Evolutionary conservation across 1,140 invertebrate genomes (phyloP).

Genomic region (Centruroides sculpturatus): DNA sequence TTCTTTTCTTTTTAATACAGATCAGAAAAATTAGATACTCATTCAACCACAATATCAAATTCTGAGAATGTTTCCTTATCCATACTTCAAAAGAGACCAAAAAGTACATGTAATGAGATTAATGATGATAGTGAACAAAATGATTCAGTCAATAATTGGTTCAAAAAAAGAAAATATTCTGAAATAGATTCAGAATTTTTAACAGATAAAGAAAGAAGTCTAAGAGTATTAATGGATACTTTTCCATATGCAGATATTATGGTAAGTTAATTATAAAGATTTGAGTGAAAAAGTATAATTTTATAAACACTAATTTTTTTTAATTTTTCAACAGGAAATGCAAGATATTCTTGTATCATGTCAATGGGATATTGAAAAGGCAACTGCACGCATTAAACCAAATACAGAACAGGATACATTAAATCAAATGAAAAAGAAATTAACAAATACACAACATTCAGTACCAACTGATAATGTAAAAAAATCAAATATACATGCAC

Average conservation of each 20-base stretch:
- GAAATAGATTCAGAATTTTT: slow-evolving; percentile 4
- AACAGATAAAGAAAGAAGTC: slow-evolving; percentile 3
- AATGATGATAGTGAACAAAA: too few species aligned
- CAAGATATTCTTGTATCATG: slow-evolving; percentile 13
- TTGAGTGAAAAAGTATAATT: slow-evolving; percentile 3
- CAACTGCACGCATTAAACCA: background rate
- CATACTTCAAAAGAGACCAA: too few species aligned
- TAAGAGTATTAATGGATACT: slow-evolving; percentile 2
- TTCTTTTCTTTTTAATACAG: too few species aligned
- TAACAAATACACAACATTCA: background rate
- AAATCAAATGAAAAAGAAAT: background rate
- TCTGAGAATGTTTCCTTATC: too few species aligned
- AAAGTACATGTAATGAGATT: too few species aligned
- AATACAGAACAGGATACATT: background rate
- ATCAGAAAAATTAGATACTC: too few species aligned
- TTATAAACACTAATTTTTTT: slow-evolving; percentile 16
- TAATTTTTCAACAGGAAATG: slow-evolving; percentile 5
- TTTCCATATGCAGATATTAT: slow-evolving; percentile 9
- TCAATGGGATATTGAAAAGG: slow-evolving; percentile 6
- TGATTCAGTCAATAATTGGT: too few species aligned
- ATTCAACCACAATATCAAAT: too few species aligned
- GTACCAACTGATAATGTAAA: background rate
- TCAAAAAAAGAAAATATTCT: too few species aligned
- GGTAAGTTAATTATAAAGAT: slow-evolving; percentile 1
- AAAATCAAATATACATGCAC: background rate